Evolutionary conservation across 2,888 invertebrate species (phyloP).

Genomic region (Drosophila emarginata): DNA sequence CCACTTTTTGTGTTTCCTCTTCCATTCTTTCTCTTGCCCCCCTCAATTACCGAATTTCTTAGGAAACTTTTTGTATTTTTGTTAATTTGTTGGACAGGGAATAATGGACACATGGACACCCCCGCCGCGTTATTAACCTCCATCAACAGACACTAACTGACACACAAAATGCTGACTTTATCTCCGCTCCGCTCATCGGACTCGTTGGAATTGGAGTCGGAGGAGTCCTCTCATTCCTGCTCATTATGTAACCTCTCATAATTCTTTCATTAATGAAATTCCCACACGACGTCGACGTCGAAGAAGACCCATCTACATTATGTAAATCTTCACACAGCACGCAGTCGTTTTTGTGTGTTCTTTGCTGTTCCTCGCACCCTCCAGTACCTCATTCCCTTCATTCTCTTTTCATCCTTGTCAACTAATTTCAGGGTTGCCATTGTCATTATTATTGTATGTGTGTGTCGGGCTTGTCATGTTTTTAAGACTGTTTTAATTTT

Average conservation of each 20-base stretch:
- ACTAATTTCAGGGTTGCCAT: slow-evolving; percentile 71
- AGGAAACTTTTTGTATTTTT: slow-evolving; percentile 62
- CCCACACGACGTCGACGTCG: slow-evolving; percentile 60
- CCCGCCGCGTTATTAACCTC: slow-evolving; percentile 62
- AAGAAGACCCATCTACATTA: slow-evolving; percentile 43
- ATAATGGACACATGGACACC: slow-evolving; percentile 58
- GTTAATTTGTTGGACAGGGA: slow-evolving; percentile 64
- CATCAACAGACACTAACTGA: slow-evolving; percentile 34
- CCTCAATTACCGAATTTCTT: slow-evolving; percentile 69
- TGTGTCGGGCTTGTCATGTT: slow-evolving; percentile 61
- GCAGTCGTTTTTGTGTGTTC: slow-evolving; percentile 61
- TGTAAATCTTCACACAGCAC: slow-evolving; percentile 73
- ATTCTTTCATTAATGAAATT: slow-evolving; percentile 76
- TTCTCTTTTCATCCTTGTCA: slow-evolving; percentile 67
- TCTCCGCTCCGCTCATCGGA: slow-evolving; percentile 50
- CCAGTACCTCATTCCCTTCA: slow-evolving; percentile 20
- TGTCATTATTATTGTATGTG: slow-evolving; percentile 39
- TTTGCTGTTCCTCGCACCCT: slow-evolving; percentile 19
- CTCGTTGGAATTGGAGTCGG: slow-evolving; percentile 8
- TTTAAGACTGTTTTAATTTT: slow-evolving; percentile 71
- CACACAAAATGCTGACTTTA: slow-evolving; percentile 41
- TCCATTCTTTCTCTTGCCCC: slow-evolving; percentile 28
- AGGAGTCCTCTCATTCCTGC: neutral
- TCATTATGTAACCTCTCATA: slow-evolving; percentile 77
- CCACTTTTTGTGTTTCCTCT: too few species aligned